A percentile compares a stretch with the other conserved stretches of the same genome.
Conservation (phyloP, 2,797 vertebrate species). For the Acanthornis magna region DNA sequence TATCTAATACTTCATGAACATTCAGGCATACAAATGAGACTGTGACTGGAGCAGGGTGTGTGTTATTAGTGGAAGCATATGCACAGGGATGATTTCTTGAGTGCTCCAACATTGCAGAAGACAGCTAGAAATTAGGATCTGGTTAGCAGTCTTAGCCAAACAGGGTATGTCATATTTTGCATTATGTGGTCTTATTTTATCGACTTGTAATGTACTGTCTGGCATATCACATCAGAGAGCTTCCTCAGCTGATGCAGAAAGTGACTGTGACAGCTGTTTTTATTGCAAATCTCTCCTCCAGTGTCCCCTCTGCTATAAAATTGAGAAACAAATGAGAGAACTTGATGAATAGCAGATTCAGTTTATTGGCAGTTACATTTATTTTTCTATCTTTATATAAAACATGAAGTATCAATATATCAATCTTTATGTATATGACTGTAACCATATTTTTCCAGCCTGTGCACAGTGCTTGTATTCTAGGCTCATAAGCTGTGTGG, state of each 20-base stretch:
- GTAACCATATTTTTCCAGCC: conserved; percentile 21
- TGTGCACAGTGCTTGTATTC: background rate
- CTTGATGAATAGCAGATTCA: conserved; percentile 29
- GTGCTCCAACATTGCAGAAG: background rate
- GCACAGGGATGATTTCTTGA: background rate
- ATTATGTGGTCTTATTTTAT: conserved; percentile 23
- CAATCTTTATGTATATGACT: conserved; percentile 29
- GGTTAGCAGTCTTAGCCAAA: conserved; percentile 19
- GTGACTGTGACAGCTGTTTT: background rate
- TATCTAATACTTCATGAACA: background rate
- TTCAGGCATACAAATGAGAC: background rate
- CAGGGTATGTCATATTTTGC: background rate
- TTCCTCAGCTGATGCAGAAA: background rate
- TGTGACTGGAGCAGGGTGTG: background rate
- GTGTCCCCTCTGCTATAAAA: conserved; percentile 19
- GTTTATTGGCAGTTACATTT: conserved; percentile 54
- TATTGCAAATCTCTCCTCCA: background rate
- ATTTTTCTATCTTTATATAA: conserved; percentile 45
- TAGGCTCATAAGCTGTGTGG: background rate
- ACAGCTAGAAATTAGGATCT: background rate
- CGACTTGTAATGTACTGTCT: background rate
- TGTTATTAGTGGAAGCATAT: background rate
- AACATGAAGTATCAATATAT: conserved; percentile 35
- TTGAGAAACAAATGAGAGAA: background rate
- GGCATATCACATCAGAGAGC: background rate